Conservation (phyloP, 2,113 vertebrate genomes). For the Indicator indicator region DNA sequence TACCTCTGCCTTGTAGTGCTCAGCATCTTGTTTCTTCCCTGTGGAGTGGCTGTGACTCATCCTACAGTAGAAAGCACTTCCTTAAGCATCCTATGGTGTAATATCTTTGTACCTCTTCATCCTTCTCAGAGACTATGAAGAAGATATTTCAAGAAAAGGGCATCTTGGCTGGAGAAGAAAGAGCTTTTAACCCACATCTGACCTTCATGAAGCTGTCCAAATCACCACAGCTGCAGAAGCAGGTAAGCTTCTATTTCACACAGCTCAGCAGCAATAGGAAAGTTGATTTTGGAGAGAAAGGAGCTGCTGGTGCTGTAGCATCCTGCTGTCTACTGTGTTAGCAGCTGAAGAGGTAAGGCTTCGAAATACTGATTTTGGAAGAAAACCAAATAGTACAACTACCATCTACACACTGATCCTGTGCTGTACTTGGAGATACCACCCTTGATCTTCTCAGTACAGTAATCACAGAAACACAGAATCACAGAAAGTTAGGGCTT, state of each 20-base stretch:
- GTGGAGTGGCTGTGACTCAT: neutral
- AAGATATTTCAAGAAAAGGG: conserved; percentile 87
- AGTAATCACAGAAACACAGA: too few relatives aligned
- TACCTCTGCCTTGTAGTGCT: neutral
- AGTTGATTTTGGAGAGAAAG: neutral
- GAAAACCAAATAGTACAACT: neutral
- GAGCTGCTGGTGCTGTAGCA: neutral
- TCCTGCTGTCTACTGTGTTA: neutral
- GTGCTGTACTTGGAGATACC: neutral
- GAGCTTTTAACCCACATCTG: conserved; percentile 90
- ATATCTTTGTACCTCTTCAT: conserved; percentile 3
- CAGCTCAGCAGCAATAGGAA: neutral
- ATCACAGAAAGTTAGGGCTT: too few relatives aligned
- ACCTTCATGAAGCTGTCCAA: conserved; percentile 97
- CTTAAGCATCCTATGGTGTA: neutral
- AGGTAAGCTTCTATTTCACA: conserved; percentile 76
- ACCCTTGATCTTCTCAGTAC: neutral
- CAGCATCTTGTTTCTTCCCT: conserved; percentile 60
- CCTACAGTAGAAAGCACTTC: conserved; percentile 7
- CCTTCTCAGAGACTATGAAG: conserved; percentile 79
- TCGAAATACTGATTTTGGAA: neutral
- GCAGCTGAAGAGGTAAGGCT: conserved; percentile 1
- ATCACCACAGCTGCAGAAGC: conserved; percentile 82
- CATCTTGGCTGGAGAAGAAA: conserved; percentile 79
- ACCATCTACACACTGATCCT: neutral